Percentiles rank a stretch among this genome's conserved stretches.
Evolutionary conservation across 2,113 vertebrate genomes (phyloP).

Genomic region (Zosterops borbonicus): DNA sequence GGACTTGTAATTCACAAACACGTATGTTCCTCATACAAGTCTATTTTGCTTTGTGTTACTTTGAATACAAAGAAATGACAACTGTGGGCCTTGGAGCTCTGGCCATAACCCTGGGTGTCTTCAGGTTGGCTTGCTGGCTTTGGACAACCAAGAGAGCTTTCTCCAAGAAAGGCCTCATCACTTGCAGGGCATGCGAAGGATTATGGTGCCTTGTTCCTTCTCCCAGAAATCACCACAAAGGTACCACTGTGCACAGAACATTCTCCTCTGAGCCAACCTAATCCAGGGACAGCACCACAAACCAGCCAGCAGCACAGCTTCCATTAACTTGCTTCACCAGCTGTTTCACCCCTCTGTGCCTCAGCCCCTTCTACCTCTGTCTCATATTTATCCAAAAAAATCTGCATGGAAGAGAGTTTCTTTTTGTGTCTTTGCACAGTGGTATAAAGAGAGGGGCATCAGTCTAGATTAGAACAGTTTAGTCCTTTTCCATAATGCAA

Average conservation of each 20-base stretch:
- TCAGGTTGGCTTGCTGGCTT: not conserved
- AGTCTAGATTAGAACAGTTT: not conserved
- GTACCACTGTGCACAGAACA: not conserved
- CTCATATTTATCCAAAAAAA: not conserved
- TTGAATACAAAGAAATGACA: not conserved
- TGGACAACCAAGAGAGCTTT: not conserved
- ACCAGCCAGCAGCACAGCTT: not conserved
- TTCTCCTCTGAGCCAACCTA: not conserved
- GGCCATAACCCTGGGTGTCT: not conserved
- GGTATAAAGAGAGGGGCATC: not conserved
- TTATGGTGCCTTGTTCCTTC: not conserved
- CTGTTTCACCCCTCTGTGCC: not conserved
- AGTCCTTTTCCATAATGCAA: slow-evolving; percentile 35
- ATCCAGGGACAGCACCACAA: not conserved
- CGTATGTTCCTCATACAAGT: not conserved
- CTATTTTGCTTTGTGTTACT: not conserved
- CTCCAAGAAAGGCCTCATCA: not conserved
- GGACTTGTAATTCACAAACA: not conserved
- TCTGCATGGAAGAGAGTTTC: not conserved
- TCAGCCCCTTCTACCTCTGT: not conserved
- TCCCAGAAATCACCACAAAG: not conserved
- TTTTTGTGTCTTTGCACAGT: not conserved
- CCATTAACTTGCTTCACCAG: not conserved
- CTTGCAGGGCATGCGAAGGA: not conserved
- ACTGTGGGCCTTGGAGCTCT: not conserved